phyloP scores from a whole-genome alignment of 2,113 vertebrate species.

The Heliornis fulica region DNA sequence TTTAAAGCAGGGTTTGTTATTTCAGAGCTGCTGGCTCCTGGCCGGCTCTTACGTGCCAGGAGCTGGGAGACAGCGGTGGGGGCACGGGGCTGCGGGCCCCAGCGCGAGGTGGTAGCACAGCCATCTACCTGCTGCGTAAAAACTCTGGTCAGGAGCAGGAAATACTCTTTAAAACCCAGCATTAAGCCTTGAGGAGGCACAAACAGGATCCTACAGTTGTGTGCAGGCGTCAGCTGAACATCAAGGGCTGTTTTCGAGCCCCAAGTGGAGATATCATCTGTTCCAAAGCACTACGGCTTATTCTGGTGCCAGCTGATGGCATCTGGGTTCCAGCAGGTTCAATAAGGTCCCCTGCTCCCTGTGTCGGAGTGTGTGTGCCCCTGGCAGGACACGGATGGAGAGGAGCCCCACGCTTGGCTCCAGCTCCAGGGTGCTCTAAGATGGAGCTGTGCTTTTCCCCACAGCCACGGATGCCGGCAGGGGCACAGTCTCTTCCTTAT shows the following conservation, averaged over 20 bases:
- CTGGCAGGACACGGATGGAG: fast-evolving
- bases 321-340: not conserved
- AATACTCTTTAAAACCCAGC: not conserved
- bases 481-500: not conserved
- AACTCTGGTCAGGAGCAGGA: not conserved
- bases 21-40: not conserved
- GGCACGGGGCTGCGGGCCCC: not conserved
- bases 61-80: fast-evolving
- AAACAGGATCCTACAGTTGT: fast-evolving
- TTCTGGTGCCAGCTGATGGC: not conserved
- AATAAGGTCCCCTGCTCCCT: not conserved
- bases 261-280: not conserved
- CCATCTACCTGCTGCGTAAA: not conserved
- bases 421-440: not conserved
- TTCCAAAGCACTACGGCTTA: not conserved
- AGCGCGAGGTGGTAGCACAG: fast-evolving
- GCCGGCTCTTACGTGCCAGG: not conserved
- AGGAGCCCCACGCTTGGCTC: not conserved
- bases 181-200: not conserved
- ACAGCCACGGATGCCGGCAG: not conserved
- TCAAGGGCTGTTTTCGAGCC: not conserved
- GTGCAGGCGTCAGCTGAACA: not conserved
- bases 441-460: not conserved
- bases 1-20: not conserved
- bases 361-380: fast-evolving